phyloP scores from a whole-genome alignment of 2,888 invertebrate species.

The Dynastes tityus region DNA sequence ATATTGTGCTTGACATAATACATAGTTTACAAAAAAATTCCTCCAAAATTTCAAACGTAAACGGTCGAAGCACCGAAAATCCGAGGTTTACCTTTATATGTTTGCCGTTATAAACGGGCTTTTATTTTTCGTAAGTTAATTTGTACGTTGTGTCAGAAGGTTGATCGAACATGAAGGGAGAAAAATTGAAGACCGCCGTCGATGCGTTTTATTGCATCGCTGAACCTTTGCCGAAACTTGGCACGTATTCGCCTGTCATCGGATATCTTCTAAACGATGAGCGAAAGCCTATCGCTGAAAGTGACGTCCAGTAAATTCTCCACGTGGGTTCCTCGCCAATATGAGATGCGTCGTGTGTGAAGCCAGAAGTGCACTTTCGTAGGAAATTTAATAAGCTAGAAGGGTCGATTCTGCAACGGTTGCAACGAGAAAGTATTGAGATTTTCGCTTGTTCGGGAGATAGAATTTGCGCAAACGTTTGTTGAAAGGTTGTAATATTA shows the following conservation, averaged over 20 bases:
- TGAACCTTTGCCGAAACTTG: conserved; percentile 33
- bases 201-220: conserved; percentile 43
- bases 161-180: conserved; percentile 36
- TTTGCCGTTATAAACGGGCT: too few relatives aligned
- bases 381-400: conserved; percentile 39
- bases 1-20: too few relatives aligned
- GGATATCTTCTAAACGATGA: conserved; percentile 44
- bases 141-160: conserved; percentile 35
- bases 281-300: conserved; percentile 40
- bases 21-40: too few relatives aligned
- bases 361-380: conserved; percentile 38
- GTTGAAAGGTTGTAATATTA: not conserved
- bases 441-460: conserved; percentile 15
- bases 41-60: too few relatives aligned
- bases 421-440: conserved; percentile 26
- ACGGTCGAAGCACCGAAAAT: too few relatives aligned
- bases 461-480: not conserved
- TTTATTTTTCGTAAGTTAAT: not conserved
- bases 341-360: conserved; percentile 21
- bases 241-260: conserved; percentile 47
- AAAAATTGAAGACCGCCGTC: conserved; percentile 36
- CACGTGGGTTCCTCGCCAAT: conserved; percentile 31
- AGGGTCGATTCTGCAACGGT: conserved; percentile 27
- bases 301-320: conserved; percentile 41
- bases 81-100: too few relatives aligned